Conservation (phyloP, 2,797 vertebrate genomes). For the Hoplostethus atlanticus region DNA sequence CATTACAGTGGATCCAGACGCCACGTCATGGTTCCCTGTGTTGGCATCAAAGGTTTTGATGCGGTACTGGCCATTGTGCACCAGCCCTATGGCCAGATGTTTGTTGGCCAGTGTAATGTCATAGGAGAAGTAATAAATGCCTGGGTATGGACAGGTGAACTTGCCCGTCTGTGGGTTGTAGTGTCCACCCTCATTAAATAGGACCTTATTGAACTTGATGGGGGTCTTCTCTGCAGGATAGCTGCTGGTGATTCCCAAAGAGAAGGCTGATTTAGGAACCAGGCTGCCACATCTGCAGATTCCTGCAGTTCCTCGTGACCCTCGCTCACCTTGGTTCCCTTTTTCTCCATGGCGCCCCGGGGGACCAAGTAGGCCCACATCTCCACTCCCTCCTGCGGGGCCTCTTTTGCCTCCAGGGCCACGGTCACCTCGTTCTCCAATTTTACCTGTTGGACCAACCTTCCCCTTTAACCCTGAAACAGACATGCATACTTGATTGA, state of each 20-base stretch:
- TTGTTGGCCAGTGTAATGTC: slow-evolving; percentile 98
- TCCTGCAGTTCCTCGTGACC: slow-evolving; percentile 87
- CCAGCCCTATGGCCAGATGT: slow-evolving; percentile 94
- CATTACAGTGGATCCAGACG: slow-evolving; percentile 94
- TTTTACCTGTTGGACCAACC: slow-evolving; percentile 89
- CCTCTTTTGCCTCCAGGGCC: slow-evolving; percentile 93
- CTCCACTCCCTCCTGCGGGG: slow-evolving; percentile 87
- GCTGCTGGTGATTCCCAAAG: slow-evolving; percentile 96
- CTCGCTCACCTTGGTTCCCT: slow-evolving; percentile 91
- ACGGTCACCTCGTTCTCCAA: slow-evolving; percentile 91
- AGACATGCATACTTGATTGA: slow-evolving; percentile 34
- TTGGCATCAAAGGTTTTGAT: slow-evolving; percentile 98
- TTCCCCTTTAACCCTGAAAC: slow-evolving; percentile 93
- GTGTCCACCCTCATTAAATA: slow-evolving; percentile 94
- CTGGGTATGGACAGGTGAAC: slow-evolving; percentile 95
- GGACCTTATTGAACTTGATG: slow-evolving; percentile 96
- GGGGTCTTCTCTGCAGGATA: slow-evolving; percentile 93
- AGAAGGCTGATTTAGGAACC: slow-evolving; percentile 95
- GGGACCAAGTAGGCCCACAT: slow-evolving; percentile 85
- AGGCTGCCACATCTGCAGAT: slow-evolving; percentile 93
- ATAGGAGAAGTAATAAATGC: slow-evolving; percentile 97
- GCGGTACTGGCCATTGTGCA: slow-evolving; percentile 94
- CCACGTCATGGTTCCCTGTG: slow-evolving; percentile 97
- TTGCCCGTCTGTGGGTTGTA: slow-evolving; percentile 95
- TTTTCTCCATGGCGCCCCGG: slow-evolving; percentile 86